Conservation (phyloP, 2,888 invertebrate genomes). For the Ormyrus rosae region DNA sequence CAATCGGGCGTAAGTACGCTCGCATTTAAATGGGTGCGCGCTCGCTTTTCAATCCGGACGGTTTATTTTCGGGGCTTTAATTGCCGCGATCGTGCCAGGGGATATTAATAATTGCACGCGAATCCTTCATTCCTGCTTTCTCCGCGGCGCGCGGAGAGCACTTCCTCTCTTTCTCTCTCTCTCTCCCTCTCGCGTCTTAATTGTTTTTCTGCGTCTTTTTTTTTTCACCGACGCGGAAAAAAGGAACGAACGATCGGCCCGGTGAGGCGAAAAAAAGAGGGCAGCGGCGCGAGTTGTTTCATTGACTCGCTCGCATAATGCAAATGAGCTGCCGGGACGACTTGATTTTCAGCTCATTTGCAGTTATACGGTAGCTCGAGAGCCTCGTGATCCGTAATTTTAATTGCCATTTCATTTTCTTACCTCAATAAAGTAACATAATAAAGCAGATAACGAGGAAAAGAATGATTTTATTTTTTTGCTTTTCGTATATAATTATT, state of each 20-base stretch:
- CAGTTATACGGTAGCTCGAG: background rate
- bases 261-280: background rate
- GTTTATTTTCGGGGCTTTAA: conserved; percentile 47
- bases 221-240: background rate
- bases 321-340: conserved; percentile 15
- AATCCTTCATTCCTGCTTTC: conserved; percentile 43
- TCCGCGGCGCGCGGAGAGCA: background rate
- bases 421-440: background rate
- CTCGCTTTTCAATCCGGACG: conserved; percentile 29
- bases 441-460: background rate
- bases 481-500: background rate
- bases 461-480: background rate
- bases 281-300: background rate
- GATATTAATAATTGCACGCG: conserved; percentile 49
- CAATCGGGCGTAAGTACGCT: conserved; percentile 44
- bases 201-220: conserved; percentile 32
- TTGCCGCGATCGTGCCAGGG: conserved; percentile 38
- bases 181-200: conserved; percentile 21
- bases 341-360: conserved; percentile 28
- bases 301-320: conserved; percentile 18
- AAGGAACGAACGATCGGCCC: background rate
- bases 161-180: background rate
- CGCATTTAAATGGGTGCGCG: conserved; percentile 37
- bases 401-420: background rate
- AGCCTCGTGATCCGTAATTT: background rate